phyloP scores from a whole-genome alignment of 2,113 vertebrate genomes.

The Rhinichthys klamathensis region DNA sequence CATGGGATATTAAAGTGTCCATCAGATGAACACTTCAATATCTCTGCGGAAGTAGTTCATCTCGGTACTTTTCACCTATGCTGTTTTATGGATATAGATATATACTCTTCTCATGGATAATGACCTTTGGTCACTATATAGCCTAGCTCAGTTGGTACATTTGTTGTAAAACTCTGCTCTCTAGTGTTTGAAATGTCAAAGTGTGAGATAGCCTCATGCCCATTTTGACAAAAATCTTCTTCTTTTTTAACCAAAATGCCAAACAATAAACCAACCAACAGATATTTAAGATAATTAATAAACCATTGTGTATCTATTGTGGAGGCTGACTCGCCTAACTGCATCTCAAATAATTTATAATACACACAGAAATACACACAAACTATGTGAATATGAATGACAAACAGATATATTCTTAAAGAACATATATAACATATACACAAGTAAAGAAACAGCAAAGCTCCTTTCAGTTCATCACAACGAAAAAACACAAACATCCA shows the following conservation, averaged over 20 bases:
- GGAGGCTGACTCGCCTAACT: not conserved
- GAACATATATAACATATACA: too few relatives aligned
- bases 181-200: slow-evolving; percentile 63
- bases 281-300: not conserved
- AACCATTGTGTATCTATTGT: not conserved
- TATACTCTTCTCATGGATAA: not conserved
- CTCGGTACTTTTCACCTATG: not conserved
- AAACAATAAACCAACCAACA: not conserved
- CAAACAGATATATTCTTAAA: not conserved
- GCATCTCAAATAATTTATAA: too few relatives aligned
- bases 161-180: slow-evolving; percentile 65
- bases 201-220: too few relatives aligned
- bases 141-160: not conserved
- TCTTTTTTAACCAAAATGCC: not conserved
- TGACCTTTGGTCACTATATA: too few relatives aligned
- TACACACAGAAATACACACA: not conserved
- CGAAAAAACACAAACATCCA: too few relatives aligned
- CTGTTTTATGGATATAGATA: not conserved
- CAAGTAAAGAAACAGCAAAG: too few relatives aligned
- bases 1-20: not conserved
- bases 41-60: not conserved
- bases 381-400: not conserved
- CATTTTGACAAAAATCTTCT: not conserved
- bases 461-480: too few relatives aligned
- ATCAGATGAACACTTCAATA: not conserved